Evolutionary conservation across 2,113 vertebrate species (phyloP), one percentile per base, ranked within the genome.

Genomic region (Rostratula benghalensis): DNA sequence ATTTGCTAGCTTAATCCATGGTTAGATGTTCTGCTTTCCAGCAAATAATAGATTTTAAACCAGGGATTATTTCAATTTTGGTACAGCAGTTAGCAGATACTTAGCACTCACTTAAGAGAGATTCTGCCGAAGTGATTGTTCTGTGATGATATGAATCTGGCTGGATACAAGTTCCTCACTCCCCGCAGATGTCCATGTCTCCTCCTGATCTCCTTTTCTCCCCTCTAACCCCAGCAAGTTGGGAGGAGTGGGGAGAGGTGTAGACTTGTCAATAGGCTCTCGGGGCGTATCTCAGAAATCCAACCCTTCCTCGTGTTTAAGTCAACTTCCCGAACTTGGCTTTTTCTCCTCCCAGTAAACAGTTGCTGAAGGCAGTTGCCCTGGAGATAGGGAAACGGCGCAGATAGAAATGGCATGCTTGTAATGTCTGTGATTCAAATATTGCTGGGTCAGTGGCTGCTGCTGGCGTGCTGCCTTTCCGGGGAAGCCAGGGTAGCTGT

Each of bases 281-380:
- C 46, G 73, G 60, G 69, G 6, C n/a, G 41, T 46, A 31, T 35
- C 48, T 84, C 43, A 4, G 2, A 64, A 35, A 60, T 68, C 54
- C n/a, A 57, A 45, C 70, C 74, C 30, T 56, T 21, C 46, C 37
- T 73, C 23, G 2, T 16, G 17, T 27, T 83, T 51, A 54, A 92
- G 39, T 83, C 60, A 64, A 9, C 45, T 95, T 46, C 37, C 13
- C 39, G 60, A 56, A 86, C 86, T 92, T 81, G 90, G 70, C 65
- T 14, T 83, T 95, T 95, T 91, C 83, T 93, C 21, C 87, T 93
- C 18, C 41, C 41, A 18, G 85, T 92, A 89, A 95, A 89, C 89
- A 93, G 89, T 86, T 76, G 69, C 89, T 93, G 95, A 33, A 95
- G 86, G 67, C 89, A 96, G 95, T 96, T 96, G n/a, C 84, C 87